phyloP scores from a whole-genome alignment of 2,888 invertebrate genomes.

The Agrilus mali region DNA sequence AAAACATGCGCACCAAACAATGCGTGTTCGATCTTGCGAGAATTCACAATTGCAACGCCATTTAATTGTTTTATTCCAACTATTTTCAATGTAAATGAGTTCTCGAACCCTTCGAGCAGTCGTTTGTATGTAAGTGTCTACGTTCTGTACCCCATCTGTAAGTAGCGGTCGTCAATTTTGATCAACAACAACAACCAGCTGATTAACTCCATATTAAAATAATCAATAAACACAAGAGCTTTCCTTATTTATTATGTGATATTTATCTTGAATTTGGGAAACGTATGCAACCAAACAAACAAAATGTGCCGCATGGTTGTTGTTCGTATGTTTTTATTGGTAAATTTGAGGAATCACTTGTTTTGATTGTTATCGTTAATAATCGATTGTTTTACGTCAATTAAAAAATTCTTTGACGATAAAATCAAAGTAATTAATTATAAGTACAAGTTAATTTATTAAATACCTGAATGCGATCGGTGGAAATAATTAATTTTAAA shows the following conservation, averaged over 20 bases:
- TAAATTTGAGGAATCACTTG: too few relatives aligned
- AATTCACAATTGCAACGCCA: conserved; percentile 26
- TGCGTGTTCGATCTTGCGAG: conserved; percentile 15
- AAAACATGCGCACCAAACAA: background rate
- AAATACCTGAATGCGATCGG: too few relatives aligned
- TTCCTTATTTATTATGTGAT: too few relatives aligned
- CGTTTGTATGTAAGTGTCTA: conserved; percentile 8
- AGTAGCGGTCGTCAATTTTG: conserved; percentile 13
- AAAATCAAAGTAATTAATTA: too few relatives aligned
- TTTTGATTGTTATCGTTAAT: too few relatives aligned
- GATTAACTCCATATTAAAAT: too few relatives aligned
- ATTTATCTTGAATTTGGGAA: background rate
- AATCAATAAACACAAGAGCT: too few relatives aligned
- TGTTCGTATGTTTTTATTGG: too few relatives aligned
- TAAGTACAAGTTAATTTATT: too few relatives aligned
- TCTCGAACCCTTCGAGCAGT: conserved; percentile 22
- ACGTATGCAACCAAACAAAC: background rate
- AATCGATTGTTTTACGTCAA: too few relatives aligned
- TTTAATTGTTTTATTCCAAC: conserved; percentile 32
- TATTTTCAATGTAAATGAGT: conserved; percentile 34
- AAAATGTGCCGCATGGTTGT: background rate
- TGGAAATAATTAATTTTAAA: too few relatives aligned
- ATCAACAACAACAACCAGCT: background rate
- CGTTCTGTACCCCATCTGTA: conserved; percentile 12
- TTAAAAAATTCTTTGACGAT: too few relatives aligned